Base-by-base conservation (phyloP, 1,140 invertebrate genomes). In the Bicyclus anynana region DNA sequence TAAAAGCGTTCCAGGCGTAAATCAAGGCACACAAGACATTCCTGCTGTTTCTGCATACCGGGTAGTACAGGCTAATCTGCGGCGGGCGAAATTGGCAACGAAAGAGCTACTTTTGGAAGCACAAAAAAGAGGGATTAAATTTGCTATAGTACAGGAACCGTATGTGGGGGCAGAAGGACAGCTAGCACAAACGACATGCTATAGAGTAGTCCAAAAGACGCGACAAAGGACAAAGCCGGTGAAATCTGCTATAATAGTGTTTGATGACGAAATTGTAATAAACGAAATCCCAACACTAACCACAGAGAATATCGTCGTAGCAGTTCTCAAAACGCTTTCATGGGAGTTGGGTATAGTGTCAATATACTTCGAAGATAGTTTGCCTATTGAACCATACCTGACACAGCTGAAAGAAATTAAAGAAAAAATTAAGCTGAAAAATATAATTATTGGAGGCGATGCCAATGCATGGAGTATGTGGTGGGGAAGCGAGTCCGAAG, bases 61-160 rank as follows among this genome's bases (percentile, higher is more conserved):
- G n/a, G n/a, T n/a, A n/a, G 5, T 29, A 0, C 53, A 56, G 23
- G 23, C 40, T 1, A 56, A 62, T 16, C 12, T 56, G 4, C 53
- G 57, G 23, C 17, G 49, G 0, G 46, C 14, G 1, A 38, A 23
- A 7, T n/a, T 54, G 12, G 21, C 5, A n/a, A 47, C 44, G 9
- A 23, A 26, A 27, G 44, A 47, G n/a, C 44, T 47, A 10, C n/a
- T 29, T 17, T 12, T 2, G 2, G 21, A 53, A 21, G 0, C 37
- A 2, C 16, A 33, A 4, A 42, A 42, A 29, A 21, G 51, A 9
- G n/a, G 13, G 21, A 12, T 44, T 3, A 18, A 2, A 13, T 18
- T 53, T 16, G 51, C 51, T 1, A 33, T 53, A 14, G 23, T 53
- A 1, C 51, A 53, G 6, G 51, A 53, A 13, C 51, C 38, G 14